Evolutionary conservation across 2,888 invertebrate genomes (phyloP).

Genomic region (Exocentrus adspersus): DNA sequence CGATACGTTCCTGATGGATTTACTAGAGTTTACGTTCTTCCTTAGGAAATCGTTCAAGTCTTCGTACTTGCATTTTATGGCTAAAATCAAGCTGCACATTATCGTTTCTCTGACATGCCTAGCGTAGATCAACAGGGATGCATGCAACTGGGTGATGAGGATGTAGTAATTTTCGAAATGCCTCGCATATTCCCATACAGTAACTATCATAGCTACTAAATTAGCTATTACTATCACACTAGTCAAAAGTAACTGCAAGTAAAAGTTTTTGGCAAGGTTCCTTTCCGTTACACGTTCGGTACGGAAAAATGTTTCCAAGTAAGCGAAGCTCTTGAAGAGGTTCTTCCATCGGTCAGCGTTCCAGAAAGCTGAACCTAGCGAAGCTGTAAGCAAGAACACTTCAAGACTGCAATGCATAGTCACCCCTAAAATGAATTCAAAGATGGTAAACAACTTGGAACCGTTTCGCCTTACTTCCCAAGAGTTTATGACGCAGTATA

Average conservation of each 20-base stretch:
- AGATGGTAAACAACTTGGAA: neutral
- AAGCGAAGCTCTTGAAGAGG: neutral
- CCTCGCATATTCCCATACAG: neutral
- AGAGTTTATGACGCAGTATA: too few species aligned
- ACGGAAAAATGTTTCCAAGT: neutral
- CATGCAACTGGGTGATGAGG: too few species aligned
- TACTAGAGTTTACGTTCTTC: neutral
- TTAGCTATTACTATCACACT: neutral
- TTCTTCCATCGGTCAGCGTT: neutral
- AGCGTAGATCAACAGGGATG: too few species aligned
- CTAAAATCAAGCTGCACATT: too few species aligned
- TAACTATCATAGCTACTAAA: neutral
- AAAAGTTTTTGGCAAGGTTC: neutral
- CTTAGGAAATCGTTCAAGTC: neutral
- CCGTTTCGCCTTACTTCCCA: too few species aligned
- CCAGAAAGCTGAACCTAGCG: neutral
- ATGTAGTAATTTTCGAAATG: neutral
- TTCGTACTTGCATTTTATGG: neutral
- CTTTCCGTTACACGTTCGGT: neutral
- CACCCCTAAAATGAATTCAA: neutral
- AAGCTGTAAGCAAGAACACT: neutral
- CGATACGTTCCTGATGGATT: neutral
- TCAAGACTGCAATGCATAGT: neutral
- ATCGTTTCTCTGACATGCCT: too few species aligned
- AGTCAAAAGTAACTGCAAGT: neutral